These are phyloP conservation scores for Parnassius smintheus DNA, from an alignment of 2,888 invertebrate species.

Conservation along the genomic window DNA sequence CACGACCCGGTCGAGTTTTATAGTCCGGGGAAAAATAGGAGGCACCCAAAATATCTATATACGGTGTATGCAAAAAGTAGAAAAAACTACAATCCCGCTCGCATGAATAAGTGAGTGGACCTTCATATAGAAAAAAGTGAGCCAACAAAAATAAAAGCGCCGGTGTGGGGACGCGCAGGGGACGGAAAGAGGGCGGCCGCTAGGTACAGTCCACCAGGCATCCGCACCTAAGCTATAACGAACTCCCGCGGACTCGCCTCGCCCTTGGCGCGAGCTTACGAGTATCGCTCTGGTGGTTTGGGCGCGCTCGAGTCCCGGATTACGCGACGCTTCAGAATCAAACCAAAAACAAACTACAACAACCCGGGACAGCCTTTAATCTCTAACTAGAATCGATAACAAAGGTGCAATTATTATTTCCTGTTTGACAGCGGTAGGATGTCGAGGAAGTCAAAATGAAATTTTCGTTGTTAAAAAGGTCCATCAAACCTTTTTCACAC, in stretches of 20 bases:
- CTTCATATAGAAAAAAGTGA: constrained; percentile 73
- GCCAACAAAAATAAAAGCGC: constrained; percentile 60
- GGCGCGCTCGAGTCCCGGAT: constrained; percentile 19
- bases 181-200: constrained; percentile 37
- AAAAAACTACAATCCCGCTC: constrained; percentile 75
- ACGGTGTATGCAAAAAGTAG: constrained; percentile 68
- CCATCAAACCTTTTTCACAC: background rate
- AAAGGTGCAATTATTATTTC: constrained; percentile 7
- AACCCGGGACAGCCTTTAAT: constrained; percentile 11
- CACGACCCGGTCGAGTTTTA: constrained; percentile 76
- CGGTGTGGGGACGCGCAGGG: constrained; percentile 44
- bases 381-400: constrained; percentile 19
- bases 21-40: constrained; percentile 77
- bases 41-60: constrained; percentile 79
- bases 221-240: constrained; percentile 24
- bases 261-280: constrained; percentile 16
- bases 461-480: background rate
- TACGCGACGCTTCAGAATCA: constrained; percentile 13
- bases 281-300: background rate
- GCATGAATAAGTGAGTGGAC: constrained; percentile 79
- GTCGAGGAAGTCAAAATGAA: background rate
- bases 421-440: background rate
- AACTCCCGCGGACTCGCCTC: constrained; percentile 26
- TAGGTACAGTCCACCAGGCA: constrained; percentile 24
- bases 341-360: constrained; percentile 15